Percentiles rank a stretch among this genome's conserved stretches.
Evolutionary conservation across 2,888 invertebrate species (phyloP).

Genomic region (Drosophila longiperda): DNA sequence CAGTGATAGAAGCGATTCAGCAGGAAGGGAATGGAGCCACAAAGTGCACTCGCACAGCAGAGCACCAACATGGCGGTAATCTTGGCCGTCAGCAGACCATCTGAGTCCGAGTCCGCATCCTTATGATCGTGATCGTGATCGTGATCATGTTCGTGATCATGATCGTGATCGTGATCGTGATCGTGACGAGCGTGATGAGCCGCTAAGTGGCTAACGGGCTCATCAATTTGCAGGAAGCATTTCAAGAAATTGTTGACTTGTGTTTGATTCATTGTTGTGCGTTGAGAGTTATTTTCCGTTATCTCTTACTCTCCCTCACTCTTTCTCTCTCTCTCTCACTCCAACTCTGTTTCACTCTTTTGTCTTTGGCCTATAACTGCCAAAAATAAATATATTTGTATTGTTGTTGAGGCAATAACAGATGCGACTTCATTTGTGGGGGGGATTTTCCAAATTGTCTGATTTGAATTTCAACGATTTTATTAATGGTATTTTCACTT

Average conservation of each 20-base stretch:
- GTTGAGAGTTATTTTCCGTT: slow-evolving; percentile 21
- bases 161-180: slow-evolving; percentile 40
- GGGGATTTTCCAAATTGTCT: slow-evolving; percentile 1
- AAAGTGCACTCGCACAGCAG: slow-evolving; percentile 90
- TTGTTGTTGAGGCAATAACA: slow-evolving; percentile 38
- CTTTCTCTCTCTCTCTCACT: not conserved
- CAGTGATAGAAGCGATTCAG: slow-evolving; percentile 89
- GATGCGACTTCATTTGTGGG: slow-evolving; percentile 38
- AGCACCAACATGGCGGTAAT: slow-evolving; percentile 92
- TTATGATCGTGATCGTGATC: slow-evolving; percentile 59
- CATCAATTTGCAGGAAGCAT: slow-evolving; percentile 79
- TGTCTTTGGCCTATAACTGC: slow-evolving; percentile 55
- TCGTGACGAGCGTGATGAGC: slow-evolving; percentile 48
- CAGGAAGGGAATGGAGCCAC: slow-evolving; percentile 91
- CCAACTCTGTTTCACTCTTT: slow-evolving; percentile 12
- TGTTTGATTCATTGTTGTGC: slow-evolving; percentile 69
- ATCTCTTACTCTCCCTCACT: not conserved
- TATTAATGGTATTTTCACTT: slow-evolving; percentile 48
- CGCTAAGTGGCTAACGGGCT: slow-evolving; percentile 56
- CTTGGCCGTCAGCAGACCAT: slow-evolving; percentile 88
- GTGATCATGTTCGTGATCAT: slow-evolving; percentile 34
- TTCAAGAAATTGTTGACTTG: slow-evolving; percentile 74
- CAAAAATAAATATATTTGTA: slow-evolving; percentile 26
- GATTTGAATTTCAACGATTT: slow-evolving; percentile 41
- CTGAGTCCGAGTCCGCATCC: slow-evolving; percentile 71